Percentiles rank a stretch among this genome's conserved stretches.
Conservation (phyloP, 2,888 invertebrate species). For the Cryptocheilus praepositus region DNA sequence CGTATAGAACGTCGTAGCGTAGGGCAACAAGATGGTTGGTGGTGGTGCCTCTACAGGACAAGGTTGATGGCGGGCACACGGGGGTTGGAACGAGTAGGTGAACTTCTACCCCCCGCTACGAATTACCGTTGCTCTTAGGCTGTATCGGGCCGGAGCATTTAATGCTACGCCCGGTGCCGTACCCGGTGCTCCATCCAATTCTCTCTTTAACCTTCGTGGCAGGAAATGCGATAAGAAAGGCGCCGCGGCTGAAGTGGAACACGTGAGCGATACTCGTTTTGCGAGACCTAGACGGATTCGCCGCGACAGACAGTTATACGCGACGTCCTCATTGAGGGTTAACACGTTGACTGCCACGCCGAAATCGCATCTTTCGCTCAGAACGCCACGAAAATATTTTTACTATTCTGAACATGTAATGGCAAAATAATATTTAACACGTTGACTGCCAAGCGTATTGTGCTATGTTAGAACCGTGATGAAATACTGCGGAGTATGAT, state of each 20-base stretch:
- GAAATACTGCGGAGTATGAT: too few relatives aligned
- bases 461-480: too few relatives aligned
- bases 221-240: constrained; percentile 66
- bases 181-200: constrained; percentile 65
- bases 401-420: too few relatives aligned
- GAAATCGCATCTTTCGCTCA: too few relatives aligned
- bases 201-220: constrained; percentile 68
- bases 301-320: too few relatives aligned
- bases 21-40: neutral
- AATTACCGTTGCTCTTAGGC: constrained; percentile 73
- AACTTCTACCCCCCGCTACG: constrained; percentile 67
- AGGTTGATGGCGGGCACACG: constrained; percentile 39
- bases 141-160: constrained; percentile 66
- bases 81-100: constrained; percentile 54
- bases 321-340: too few relatives aligned
- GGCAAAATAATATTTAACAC: too few relatives aligned
- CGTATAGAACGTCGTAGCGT: too few relatives aligned
- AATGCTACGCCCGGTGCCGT: constrained; percentile 59
- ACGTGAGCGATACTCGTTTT: constrained; percentile 1
- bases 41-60: constrained; percentile 21
- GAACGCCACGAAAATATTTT: too few relatives aligned
- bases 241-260: constrained; percentile 27
- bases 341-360: too few relatives aligned
- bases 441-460: too few relatives aligned
- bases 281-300: neutral